A percentile compares a stretch with the other conserved stretches of the same genome.
Evolutionary conservation across 2,888 invertebrate species (phyloP).

Genomic region (Melipona beecheii): DNA sequence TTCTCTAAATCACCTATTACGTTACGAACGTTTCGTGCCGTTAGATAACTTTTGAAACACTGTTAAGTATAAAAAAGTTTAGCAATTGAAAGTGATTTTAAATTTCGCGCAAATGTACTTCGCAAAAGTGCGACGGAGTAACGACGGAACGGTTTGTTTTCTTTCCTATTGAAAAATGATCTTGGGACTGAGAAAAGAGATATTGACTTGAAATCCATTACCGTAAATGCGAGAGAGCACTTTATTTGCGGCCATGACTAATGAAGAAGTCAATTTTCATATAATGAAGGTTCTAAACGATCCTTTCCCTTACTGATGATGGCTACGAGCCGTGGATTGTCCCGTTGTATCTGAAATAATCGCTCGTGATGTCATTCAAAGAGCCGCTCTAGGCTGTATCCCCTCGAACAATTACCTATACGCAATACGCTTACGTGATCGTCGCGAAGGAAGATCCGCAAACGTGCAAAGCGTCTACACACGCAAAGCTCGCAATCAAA

Average conservation of each 20-base stretch:
- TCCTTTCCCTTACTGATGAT: not conserved
- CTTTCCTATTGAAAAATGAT: too few species aligned
- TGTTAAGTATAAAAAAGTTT: too few species aligned
- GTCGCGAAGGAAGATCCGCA: not conserved
- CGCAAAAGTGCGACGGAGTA: too few species aligned
- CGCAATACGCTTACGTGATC: not conserved
- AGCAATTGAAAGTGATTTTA: too few species aligned
- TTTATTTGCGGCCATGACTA: too few species aligned
- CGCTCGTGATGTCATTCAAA: constrained; percentile 5
- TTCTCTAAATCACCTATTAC: constrained; percentile 14
- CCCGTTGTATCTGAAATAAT: constrained; percentile 5
- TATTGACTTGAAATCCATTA: too few species aligned
- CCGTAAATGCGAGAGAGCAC: too few species aligned
- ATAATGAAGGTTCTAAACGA: not conserved
- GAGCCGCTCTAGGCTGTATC: not conserved
- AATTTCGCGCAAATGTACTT: too few species aligned
- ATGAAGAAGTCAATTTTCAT: not conserved
- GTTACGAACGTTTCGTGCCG: not conserved
- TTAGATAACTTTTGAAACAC: too few species aligned
- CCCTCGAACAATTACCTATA: not conserved
- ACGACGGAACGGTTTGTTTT: too few species aligned
- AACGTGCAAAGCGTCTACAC: not conserved
- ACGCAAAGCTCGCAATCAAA: constrained; percentile 23
- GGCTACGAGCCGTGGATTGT: not conserved
- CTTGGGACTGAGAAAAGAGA: too few species aligned